These are phyloP conservation scores for Engystomops pustulosus DNA, from an alignment of 2,113 vertebrate species.

Conservation along the genomic window DNA sequence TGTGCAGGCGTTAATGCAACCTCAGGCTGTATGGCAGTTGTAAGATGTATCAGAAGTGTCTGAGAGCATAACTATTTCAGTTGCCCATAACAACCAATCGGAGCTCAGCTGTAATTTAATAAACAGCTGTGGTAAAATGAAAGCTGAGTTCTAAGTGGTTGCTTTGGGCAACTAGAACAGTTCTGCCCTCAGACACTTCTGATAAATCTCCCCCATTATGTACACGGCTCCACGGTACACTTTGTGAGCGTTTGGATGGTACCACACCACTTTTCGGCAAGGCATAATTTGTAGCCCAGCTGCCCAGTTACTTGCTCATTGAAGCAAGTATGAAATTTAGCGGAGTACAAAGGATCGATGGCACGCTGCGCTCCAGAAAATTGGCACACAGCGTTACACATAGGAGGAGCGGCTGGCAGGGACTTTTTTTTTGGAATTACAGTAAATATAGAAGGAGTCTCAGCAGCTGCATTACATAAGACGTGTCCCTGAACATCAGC, in stretches of 20 bases:
- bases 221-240: too few relatives aligned
- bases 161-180: too few relatives aligned
- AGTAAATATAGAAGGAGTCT: conserved; percentile 2
- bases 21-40: too few relatives aligned
- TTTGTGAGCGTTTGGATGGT: conserved; percentile 3
- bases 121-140: too few relatives aligned
- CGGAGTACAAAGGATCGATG: conserved; percentile 15
- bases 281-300: conserved; percentile 34
- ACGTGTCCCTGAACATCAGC: not conserved
- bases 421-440: not conserved
- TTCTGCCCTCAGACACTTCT: too few relatives aligned
- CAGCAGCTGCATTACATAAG: conserved; percentile 21
- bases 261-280: conserved; percentile 34
- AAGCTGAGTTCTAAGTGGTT: too few relatives aligned
- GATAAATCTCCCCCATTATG: too few relatives aligned
- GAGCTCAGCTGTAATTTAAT: too few relatives aligned
- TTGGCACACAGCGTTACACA: not conserved
- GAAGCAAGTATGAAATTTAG: conserved; percentile 41
- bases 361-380: conserved; percentile 10
- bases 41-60: too few relatives aligned
- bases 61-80: too few relatives aligned
- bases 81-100: too few relatives aligned
- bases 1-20: too few relatives aligned
- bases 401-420: not conserved
- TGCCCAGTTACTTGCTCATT: conserved; percentile 32